Evolutionary conservation across 2,797 vertebrate species (phyloP).

Genomic region (Aplochiton taeniatus): DNA sequence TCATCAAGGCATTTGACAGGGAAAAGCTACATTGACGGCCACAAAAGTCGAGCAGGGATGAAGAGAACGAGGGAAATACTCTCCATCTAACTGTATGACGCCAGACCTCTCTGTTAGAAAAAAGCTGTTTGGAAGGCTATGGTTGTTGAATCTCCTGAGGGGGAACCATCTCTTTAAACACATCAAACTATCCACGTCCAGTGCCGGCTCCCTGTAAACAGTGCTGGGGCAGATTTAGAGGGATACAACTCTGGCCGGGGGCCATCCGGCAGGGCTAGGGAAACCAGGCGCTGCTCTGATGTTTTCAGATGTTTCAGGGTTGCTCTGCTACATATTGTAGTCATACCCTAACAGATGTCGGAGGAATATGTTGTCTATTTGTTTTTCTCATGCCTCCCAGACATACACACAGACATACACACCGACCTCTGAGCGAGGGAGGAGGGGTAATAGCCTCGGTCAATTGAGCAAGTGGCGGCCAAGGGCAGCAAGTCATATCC

Average conservation of each 20-base stretch:
- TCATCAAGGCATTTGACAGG: constrained; percentile 30
- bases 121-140: constrained; percentile 25
- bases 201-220: constrained; percentile 30
- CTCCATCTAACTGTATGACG: constrained; percentile 13
- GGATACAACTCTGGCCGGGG: constrained; percentile 40
- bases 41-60: constrained; percentile 16
- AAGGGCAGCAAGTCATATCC: no score
- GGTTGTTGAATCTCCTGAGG: constrained; percentile 34
- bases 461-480: no score
- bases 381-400: not conserved
- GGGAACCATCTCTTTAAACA: constrained; percentile 46
- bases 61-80: not conserved
- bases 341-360: not conserved
- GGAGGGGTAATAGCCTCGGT: not conserved
- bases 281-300: constrained; percentile 20
- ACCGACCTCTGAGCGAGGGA: not conserved
- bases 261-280: constrained; percentile 28
- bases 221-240: constrained; percentile 48
- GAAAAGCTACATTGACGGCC: constrained; percentile 29
- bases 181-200: constrained; percentile 34
- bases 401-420: not conserved
- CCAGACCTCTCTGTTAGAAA: constrained; percentile 26
- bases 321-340: constrained; percentile 9
- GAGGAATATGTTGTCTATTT: constrained; percentile 1
- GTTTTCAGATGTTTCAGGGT: constrained; percentile 36